Evolutionary conservation across 2,113 vertebrate genomes (phyloP).

Genomic region (Seriola rivoliana): DNA sequence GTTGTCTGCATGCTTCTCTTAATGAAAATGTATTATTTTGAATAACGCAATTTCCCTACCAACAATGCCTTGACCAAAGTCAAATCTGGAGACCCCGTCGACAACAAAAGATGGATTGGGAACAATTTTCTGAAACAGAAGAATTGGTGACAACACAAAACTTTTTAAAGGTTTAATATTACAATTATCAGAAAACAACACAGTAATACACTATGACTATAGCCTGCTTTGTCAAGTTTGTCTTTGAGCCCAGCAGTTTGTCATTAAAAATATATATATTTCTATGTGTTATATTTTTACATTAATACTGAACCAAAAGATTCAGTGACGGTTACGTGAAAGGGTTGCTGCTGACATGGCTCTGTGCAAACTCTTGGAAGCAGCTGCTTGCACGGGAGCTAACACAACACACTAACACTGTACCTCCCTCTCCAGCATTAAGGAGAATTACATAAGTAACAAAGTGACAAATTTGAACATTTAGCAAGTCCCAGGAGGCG

Average conservation of each 20-base stretch:
- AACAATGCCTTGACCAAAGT: constrained; percentile 77
- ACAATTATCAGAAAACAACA: neutral
- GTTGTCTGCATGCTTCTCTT: neutral
- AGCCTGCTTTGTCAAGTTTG: neutral
- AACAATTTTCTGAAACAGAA: constrained; percentile 64
- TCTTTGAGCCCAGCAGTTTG: neutral
- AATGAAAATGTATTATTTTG: neutral
- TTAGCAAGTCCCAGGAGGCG: too few species aligned
- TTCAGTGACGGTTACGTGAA: too few species aligned
- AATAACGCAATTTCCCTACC: constrained; percentile 57
- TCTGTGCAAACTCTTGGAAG: too few species aligned
- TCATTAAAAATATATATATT: neutral
- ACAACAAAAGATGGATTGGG: constrained; percentile 67
- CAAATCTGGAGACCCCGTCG: constrained; percentile 79
- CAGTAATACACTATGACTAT: neutral
- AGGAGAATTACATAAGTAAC: too few species aligned
- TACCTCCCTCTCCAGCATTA: too few species aligned
- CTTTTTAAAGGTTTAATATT: neutral
- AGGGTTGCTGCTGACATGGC: too few species aligned
- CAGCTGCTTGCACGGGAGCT: too few species aligned
- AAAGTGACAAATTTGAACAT: too few species aligned
- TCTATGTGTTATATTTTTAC: too few species aligned
- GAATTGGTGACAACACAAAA: neutral
- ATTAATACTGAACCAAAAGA: too few species aligned
- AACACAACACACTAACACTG: too few species aligned